Conservation (phyloP, 2,888 invertebrate genomes). For the Drosophila nr. medialis region DNA sequence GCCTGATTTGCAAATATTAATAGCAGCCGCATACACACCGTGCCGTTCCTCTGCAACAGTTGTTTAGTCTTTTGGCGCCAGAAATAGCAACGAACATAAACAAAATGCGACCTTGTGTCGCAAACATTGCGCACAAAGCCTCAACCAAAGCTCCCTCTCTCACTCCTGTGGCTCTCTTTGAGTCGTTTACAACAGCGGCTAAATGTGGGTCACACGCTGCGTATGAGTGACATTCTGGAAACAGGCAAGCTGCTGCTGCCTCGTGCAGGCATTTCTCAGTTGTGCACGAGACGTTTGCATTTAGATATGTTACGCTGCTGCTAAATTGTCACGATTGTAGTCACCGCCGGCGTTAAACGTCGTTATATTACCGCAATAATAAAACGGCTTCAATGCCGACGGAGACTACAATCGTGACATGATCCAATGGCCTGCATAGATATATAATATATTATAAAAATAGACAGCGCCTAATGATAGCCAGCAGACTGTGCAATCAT, state of each 20-base stretch:
- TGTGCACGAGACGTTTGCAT: constrained; percentile 31
- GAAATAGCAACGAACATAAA: constrained; percentile 73
- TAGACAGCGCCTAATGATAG: no score
- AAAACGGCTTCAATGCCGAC: neutral
- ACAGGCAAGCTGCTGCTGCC: constrained; percentile 1
- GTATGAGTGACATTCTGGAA: constrained; percentile 54
- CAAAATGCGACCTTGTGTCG: constrained; percentile 37
- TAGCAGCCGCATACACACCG: constrained; percentile 17
- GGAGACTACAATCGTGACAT: no score
- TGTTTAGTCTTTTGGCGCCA: constrained; percentile 72
- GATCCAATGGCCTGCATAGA: no score
- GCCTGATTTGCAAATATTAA: constrained; percentile 33
- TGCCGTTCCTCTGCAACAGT: constrained; percentile 61
- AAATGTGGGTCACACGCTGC: constrained; percentile 73
- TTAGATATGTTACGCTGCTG: no score
- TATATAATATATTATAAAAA: no score
- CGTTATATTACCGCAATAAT: neutral
- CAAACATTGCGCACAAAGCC: constrained; percentile 32
- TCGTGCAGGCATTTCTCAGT: constrained; percentile 22
- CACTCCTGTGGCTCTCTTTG: constrained; percentile 21
- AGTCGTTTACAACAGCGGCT: constrained; percentile 26
- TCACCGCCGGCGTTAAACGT: neutral
- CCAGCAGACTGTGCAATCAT: no score
- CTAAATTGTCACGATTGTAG: neutral
- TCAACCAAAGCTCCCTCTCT: constrained; percentile 15